Evolutionary conservation across 2,797 vertebrate species (phyloP).

Genomic region (Hydrophis major): DNA sequence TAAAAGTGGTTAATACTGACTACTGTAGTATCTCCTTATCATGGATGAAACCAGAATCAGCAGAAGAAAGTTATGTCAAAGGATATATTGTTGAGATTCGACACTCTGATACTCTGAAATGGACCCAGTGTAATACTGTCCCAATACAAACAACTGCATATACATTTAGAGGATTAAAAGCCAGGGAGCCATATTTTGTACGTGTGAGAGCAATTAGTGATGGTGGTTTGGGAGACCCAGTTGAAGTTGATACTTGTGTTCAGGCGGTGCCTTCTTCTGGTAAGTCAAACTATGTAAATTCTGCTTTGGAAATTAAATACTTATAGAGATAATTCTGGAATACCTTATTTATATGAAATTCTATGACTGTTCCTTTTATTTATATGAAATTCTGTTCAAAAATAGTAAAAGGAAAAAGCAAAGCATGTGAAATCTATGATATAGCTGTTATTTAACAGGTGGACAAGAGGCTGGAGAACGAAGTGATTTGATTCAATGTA

Average conservation of each 20-base stretch:
- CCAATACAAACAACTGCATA: constrained; percentile 70
- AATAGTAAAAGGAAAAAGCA: neutral
- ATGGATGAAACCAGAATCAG: constrained; percentile 77
- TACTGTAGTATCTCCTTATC: constrained; percentile 75
- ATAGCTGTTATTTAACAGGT: neutral
- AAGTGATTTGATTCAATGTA: neutral
- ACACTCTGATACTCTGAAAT: constrained; percentile 68
- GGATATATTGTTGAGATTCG: constrained; percentile 83
- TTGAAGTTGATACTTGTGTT: constrained; percentile 68
- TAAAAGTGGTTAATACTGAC: constrained; percentile 77
- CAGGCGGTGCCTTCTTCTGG: constrained; percentile 69
- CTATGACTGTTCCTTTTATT: neutral
- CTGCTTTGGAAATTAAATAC: accelerated
- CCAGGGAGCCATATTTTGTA: constrained; percentile 75
- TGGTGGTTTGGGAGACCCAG: constrained; percentile 70
- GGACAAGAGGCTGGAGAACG: neutral
- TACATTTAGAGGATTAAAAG: constrained; percentile 75
- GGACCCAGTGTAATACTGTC: constrained; percentile 75
- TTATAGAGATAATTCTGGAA: neutral
- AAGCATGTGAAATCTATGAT: neutral
- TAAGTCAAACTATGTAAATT: constrained; percentile 52
- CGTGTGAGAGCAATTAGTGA: constrained; percentile 77
- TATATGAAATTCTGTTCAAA: neutral
- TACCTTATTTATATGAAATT: neutral
- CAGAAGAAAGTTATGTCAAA: constrained; percentile 70